Base-by-base conservation (phyloP, 2,888 invertebrate genomes). In the Liopterus haemorrhoidalis region DNA sequence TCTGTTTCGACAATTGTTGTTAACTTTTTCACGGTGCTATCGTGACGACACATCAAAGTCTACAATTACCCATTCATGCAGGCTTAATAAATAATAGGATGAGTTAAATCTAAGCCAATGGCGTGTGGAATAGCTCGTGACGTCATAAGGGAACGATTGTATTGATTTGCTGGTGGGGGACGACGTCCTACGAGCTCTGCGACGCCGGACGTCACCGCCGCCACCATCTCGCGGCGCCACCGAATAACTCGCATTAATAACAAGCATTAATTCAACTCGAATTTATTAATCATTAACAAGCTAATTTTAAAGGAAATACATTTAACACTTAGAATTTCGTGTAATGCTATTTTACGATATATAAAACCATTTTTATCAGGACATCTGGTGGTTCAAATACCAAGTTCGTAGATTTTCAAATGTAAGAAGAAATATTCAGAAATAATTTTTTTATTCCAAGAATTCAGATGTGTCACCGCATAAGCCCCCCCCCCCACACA, bases 11-110 rank as follows among this genome's bases (percentile, higher is more conserved):
- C 33, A 42, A 38, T 39, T 36, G 40, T 45, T 41, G 22, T 49
- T 45, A 41, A 41, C 50, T 49, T 59, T 53, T 57, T 51, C 52
- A 48, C 51, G 57, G 22, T 37, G 44, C 36, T 49, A 41, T 33
- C 32, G 39, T 45, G 62, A 60, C 60, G 61, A 59, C 63, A 65
- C 64, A 63, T 63, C 66, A 63, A 62, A 65, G 61, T 63, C 59
- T 60, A 64, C 64, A 60, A 63, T 65, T 62, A 62, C 63, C 67
- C 69, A 69, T 70, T 70, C 68, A 68, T 68, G 65, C 67, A 68
- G 65, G 63, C 66, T 71, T 69, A 71, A 72, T 73, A 72, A 73
- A 70, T 73, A 72, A 72, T 70, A 64, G 68, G 69, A 73, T 71
- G 71, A 70, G 70, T 69, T 66, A 66, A 61, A 63, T 63, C 61